phyloP scores from a whole-genome alignment of 2,888 invertebrate species.

The Tanaodytes sp. region DNA sequence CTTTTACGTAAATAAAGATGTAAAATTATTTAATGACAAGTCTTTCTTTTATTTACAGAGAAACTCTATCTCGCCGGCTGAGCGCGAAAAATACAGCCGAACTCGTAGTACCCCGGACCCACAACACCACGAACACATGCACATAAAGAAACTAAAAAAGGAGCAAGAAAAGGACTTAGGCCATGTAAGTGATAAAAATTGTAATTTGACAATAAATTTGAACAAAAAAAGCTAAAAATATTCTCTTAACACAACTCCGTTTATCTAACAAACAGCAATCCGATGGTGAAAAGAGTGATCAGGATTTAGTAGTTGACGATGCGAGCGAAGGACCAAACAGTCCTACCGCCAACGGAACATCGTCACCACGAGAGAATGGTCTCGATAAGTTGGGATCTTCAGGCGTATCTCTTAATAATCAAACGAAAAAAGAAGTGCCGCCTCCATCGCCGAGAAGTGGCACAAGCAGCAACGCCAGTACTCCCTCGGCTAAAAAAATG shows the following conservation, averaged over 20 bases:
- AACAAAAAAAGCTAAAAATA: too few species aligned
- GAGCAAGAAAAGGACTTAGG: slow-evolving; percentile 86
- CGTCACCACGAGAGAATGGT: slow-evolving; percentile 90
- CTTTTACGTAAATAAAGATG: background rate
- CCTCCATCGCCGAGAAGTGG: slow-evolving; percentile 78
- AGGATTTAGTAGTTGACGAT: slow-evolving; percentile 95
- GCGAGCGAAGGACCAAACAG: slow-evolving; percentile 92
- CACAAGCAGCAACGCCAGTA: slow-evolving; percentile 92
- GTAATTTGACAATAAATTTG: too few species aligned
- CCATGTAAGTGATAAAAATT: slow-evolving; percentile 87
- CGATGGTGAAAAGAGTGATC: slow-evolving; percentile 89
- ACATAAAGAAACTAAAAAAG: slow-evolving; percentile 80
- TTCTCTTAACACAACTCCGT: too few species aligned
- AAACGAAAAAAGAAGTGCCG: slow-evolving; percentile 79
- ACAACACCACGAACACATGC: slow-evolving; percentile 79
- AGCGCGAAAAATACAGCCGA: slow-evolving; percentile 82
- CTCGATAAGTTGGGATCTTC: slow-evolving; percentile 80
- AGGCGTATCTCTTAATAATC: slow-evolving; percentile 66
- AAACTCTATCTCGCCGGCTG: slow-evolving; percentile 88
- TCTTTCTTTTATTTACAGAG: slow-evolving; percentile 76
- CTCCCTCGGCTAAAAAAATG: slow-evolving; percentile 88
- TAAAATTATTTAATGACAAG: background rate
- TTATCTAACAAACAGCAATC: slow-evolving; percentile 84
- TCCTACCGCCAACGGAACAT: slow-evolving; percentile 86
- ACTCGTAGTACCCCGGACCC: slow-evolving; percentile 85